Evolutionary conservation across 2,888 invertebrate species (phyloP), one percentile per base, ranked within the genome.

Genomic region (Rhorus exstirpatorius): DNA sequence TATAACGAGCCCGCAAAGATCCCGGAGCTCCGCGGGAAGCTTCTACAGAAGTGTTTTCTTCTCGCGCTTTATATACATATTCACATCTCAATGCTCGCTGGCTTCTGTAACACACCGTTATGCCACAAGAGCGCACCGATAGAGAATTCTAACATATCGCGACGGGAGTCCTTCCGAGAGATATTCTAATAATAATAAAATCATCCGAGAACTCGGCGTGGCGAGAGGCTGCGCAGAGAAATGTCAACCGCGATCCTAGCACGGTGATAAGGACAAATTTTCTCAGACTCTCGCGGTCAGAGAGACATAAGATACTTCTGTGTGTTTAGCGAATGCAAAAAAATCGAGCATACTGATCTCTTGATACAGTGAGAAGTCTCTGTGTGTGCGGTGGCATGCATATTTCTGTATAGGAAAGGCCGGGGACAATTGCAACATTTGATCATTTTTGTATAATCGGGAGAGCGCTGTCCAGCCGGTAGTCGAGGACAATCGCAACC

Each of bases 171-270:
- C 74, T 78, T 72, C 58, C 61, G n/a, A n/a, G 26, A 55, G 78
- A 63, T 78, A 78, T 72, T 74, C 76, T 70, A 67, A 78, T 81
- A 81, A 81, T 78, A 81, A 81, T 81, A 81, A 81, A 81, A 81
- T 67, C 55, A 12, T 78, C 21, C 46, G 63, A 46, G 68, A 74
- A 74, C 72, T 38, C 53, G 38, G 71, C 46, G 58, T 58, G 71
- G 46, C 65, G 71, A 58, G 55, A 35, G 41, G n/a, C 41, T 41
- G 3, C 46, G 38, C 60, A 71, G 38, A 76, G 67, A 84, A 80
- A 82, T 83, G 74, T 79, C 85, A 84, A 77, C 82, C 53, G 53
- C 77, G 84, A 85, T 85, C 82, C 67, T n/a, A 35, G 60, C 65
- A 55, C 72, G 31, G 46, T 67, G 80, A 82, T 80, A 82, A 72